Conservation (phyloP, 2,113 vertebrate genomes). For the Peromyscus leucopus region DNA sequence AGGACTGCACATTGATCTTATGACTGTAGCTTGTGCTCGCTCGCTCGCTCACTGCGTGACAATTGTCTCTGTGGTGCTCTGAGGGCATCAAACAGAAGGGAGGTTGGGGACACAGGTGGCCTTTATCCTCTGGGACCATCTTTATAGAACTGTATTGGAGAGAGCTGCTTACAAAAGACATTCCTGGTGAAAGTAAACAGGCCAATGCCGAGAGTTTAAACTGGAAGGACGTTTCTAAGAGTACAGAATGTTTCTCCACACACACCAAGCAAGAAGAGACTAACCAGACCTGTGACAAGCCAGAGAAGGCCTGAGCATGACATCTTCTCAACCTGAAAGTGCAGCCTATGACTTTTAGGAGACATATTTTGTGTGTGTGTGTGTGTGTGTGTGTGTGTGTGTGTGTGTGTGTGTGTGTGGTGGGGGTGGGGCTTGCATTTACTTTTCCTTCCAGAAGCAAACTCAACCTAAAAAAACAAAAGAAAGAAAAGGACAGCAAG, state of each 20-base stretch:
- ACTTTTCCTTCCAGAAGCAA: slow-evolving; percentile 45
- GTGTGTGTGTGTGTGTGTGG: not conserved
- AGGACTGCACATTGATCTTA: not conserved
- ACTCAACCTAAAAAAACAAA: not conserved
- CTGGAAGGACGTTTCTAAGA: slow-evolving; percentile 48
- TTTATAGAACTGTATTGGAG: not conserved
- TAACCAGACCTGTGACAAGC: not conserved
- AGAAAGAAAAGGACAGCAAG: not conserved
- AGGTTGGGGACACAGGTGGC: not conserved
- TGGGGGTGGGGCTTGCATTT: not conserved
- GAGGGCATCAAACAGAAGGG: not conserved
- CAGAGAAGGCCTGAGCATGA: slow-evolving; percentile 22
- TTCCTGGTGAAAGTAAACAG: not conserved
- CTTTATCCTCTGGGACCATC: not conserved
- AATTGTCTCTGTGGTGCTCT: not conserved
- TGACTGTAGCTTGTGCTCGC: not conserved
- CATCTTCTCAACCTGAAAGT: not conserved
- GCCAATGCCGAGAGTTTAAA: not conserved
- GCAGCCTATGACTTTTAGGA: not conserved
- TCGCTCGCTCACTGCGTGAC: not conserved
- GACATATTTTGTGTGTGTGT: not conserved
- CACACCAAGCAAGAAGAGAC: not conserved
- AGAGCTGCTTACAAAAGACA: not conserved
- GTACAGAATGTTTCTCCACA: not conserved
- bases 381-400: not conserved